These are phyloP conservation scores for Notothenia rossii DNA, from an alignment of 2,113 vertebrate species.

Conservation along the genomic window DNA sequence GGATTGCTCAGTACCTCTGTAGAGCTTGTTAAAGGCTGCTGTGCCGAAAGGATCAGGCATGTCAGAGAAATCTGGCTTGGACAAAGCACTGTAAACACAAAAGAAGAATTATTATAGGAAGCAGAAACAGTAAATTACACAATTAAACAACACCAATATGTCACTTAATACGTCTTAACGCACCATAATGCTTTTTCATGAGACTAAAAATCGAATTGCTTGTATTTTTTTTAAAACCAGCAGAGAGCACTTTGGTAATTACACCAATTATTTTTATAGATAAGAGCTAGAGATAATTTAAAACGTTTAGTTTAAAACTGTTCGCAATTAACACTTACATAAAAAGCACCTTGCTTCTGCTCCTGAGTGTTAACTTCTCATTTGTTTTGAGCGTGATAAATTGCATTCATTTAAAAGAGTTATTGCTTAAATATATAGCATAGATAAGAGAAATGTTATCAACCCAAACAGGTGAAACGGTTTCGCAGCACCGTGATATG, in stretches of 20 bases:
- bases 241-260: neutral
- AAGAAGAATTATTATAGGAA: neutral
- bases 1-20: conserved; percentile 87
- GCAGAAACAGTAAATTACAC: neutral
- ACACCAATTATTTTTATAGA: too few species aligned
- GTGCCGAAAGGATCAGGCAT: conserved; percentile 94
- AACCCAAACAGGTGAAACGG: conserved; percentile 22
- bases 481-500: conserved; percentile 24
- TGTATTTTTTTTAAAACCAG: too few species aligned
- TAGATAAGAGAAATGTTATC: conserved; percentile 16
- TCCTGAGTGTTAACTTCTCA: conserved; percentile 2
- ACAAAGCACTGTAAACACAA: conserved; percentile 82
- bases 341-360: conserved; percentile 16
- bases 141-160: conserved; percentile 1
- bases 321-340: neutral
- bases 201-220: neutral
- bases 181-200: neutral
- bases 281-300: too few species aligned
- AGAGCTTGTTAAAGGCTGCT: conserved; percentile 93
- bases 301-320: neutral
- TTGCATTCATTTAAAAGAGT: conserved; percentile 31
- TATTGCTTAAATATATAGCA: conserved; percentile 5
- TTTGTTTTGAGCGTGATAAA: conserved; percentile 26
- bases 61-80: conserved; percentile 90
- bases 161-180: neutral